Percentiles rank a stretch among this genome's conserved stretches.
Evolutionary conservation across 2,113 vertebrate genomes (phyloP).

Genomic region (Salminus brasiliensis): DNA sequence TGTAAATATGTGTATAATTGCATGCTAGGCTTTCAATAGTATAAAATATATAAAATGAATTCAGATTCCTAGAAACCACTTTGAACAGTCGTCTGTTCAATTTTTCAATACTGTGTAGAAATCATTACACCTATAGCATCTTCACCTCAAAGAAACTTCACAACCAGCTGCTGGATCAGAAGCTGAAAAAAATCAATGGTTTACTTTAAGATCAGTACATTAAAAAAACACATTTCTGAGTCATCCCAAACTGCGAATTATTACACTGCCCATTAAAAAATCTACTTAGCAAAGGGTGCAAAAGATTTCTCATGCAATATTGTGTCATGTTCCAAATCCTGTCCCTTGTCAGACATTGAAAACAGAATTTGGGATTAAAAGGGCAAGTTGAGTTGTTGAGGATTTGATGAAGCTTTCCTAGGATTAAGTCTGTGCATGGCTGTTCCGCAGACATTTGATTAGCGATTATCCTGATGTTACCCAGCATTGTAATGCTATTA

Average conservation of each 20-base stretch:
- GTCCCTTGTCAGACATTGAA: background rate
- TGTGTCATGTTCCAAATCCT: background rate
- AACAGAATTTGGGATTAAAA: constrained; percentile 3
- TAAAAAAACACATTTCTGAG: background rate
- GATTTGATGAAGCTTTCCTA: constrained; percentile 1
- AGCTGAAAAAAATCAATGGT: background rate
- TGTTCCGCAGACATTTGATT: constrained; percentile 3
- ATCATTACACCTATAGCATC: no score
- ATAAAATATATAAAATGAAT: no score
- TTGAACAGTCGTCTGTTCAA: no score
- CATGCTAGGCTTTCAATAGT: no score
- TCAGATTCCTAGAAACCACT: no score
- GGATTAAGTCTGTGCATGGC: background rate
- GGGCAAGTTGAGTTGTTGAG: constrained; percentile 2
- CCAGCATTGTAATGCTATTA: background rate
- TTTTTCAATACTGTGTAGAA: no score
- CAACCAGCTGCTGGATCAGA: background rate
- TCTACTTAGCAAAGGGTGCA: background rate
- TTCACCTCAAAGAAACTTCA: background rate
- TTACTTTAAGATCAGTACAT: background rate
- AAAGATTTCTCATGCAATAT: background rate
- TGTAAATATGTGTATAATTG: no score
- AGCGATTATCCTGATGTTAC: background rate
- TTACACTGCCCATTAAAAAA: background rate
- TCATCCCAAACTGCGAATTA: background rate